phyloP scores from a whole-genome alignment of 2,888 invertebrate species.

The Megamerina dolium region DNA sequence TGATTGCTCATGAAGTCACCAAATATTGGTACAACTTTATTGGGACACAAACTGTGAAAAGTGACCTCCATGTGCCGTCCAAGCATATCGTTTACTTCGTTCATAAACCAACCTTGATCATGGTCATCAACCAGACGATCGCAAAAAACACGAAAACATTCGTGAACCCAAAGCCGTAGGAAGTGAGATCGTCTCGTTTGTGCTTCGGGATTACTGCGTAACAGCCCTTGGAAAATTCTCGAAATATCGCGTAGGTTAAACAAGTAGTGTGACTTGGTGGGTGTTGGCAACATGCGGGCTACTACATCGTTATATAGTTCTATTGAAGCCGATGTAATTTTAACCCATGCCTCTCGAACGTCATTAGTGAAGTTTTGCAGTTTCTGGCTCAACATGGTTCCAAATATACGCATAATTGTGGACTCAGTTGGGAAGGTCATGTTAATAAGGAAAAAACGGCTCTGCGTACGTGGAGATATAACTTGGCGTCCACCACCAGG shows the following conservation, averaged over 20 bases:
- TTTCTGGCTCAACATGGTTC: slow-evolving; percentile 77
- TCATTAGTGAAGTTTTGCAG: slow-evolving; percentile 71
- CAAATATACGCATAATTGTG: slow-evolving; percentile 74
- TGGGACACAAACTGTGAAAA: slow-evolving; percentile 70
- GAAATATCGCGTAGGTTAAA: slow-evolving; percentile 87
- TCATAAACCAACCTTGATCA: slow-evolving; percentile 72
- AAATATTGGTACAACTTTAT: slow-evolving; percentile 63
- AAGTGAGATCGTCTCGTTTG: slow-evolving; percentile 67
- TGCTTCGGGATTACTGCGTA: slow-evolving; percentile 70
- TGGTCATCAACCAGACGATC: slow-evolving; percentile 75
- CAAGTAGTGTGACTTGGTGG: slow-evolving; percentile 82
- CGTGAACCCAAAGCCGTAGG: slow-evolving; percentile 79
- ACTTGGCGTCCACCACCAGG: slow-evolving; percentile 80
- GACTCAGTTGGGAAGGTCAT: slow-evolving; percentile 77
- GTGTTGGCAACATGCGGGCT: slow-evolving; percentile 75
- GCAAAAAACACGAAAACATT: slow-evolving; percentile 75
- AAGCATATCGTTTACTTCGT: slow-evolving; percentile 64
- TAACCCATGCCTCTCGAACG: slow-evolving; percentile 62
- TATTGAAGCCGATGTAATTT: slow-evolving; percentile 68
- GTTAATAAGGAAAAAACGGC: slow-evolving; percentile 69
- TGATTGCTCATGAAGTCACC: slow-evolving; percentile 76
- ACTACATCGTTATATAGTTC: slow-evolving; percentile 70
- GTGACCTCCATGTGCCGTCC: slow-evolving; percentile 76
- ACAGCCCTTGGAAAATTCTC: slow-evolving; percentile 74
- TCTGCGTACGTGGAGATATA: slow-evolving; percentile 70